Conservation (phyloP, 2,797 vertebrate genomes). For the Lithobates pipiens region DNA sequence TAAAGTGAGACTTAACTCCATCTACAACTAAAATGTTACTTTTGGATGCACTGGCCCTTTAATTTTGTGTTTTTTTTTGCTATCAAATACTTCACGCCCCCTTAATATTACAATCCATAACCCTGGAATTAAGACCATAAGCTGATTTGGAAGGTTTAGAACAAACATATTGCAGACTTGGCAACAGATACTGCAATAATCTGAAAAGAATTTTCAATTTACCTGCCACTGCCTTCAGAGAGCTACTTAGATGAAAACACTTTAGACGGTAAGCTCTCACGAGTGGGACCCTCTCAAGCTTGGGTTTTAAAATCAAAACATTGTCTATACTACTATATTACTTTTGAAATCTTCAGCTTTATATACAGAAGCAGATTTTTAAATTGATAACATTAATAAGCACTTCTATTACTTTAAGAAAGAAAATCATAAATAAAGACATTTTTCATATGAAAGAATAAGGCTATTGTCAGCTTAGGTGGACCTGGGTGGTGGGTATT, state of each 20-base stretch:
- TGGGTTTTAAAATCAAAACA: not conserved
- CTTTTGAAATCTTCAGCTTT: too few species aligned
- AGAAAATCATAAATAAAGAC: too few species aligned
- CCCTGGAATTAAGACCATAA: constrained; percentile 32
- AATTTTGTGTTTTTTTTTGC: not conserved
- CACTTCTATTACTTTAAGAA: too few species aligned
- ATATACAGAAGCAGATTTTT: too few species aligned
- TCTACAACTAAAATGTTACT: too few species aligned
- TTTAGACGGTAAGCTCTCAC: not conserved
- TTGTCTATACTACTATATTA: not conserved
- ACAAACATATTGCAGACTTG: constrained; percentile 44
- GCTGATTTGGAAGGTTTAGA: constrained; percentile 49
- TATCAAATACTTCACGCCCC: constrained; percentile 13
- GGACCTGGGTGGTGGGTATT: too few species aligned
- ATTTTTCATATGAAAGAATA: too few species aligned
- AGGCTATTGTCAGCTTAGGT: too few species aligned
- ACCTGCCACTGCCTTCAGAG: constrained; percentile 30
- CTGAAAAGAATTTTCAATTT: constrained; percentile 51
- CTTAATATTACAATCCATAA: constrained; percentile 38
- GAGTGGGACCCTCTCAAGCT: not conserved
- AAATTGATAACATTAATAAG: too few species aligned
- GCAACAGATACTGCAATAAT: constrained; percentile 24
- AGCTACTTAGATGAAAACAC: constrained; percentile 21
- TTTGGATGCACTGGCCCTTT: too few species aligned
- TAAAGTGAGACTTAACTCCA: too few species aligned